phyloP scores from a whole-genome alignment of 2,797 vertebrate species.

The Galaxias olidus region DNA sequence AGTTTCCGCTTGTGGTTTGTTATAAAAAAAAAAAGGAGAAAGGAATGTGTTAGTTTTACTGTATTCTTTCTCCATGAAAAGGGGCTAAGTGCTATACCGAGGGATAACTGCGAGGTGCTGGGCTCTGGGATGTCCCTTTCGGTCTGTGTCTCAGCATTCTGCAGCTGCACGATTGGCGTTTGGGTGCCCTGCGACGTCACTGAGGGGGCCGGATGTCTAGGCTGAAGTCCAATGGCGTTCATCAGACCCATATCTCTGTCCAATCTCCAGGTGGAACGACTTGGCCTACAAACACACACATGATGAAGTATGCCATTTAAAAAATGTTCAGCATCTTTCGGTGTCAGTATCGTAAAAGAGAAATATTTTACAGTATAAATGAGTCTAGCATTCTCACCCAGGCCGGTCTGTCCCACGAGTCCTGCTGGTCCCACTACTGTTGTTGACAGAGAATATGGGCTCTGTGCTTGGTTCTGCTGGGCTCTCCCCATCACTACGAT shows the following conservation, averaged over 20 bases:
- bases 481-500: constrained; percentile 90
- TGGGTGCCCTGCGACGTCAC: constrained; percentile 98
- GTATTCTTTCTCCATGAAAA: too few relatives aligned
- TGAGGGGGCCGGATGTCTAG: constrained; percentile 90
- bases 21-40: too few relatives aligned
- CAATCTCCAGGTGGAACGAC: constrained; percentile 89
- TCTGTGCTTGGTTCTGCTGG: constrained; percentile 89
- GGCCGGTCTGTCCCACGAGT: constrained; percentile 84
- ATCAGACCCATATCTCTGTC: constrained; percentile 98
- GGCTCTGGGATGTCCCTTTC: constrained; percentile 88
- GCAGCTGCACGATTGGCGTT: constrained; percentile 90
- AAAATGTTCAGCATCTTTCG: too few relatives aligned
- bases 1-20: too few relatives aligned
- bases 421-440: constrained; percentile 79
- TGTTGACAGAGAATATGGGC: constrained; percentile 87
- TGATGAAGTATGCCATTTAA: too few relatives aligned
- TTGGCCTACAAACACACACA: constrained; percentile 57
- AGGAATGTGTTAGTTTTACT: too few relatives aligned
- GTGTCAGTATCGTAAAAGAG: not conserved
- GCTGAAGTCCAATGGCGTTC: constrained; percentile 97
- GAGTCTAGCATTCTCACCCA: constrained; percentile 62
- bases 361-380: not conserved
- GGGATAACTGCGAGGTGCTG: constrained; percentile 57
- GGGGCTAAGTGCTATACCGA: not conserved
- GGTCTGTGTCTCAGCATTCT: constrained; percentile 96